Conservation (phyloP, 2,888 invertebrate genomes). For the Anodontia alba region DNA sequence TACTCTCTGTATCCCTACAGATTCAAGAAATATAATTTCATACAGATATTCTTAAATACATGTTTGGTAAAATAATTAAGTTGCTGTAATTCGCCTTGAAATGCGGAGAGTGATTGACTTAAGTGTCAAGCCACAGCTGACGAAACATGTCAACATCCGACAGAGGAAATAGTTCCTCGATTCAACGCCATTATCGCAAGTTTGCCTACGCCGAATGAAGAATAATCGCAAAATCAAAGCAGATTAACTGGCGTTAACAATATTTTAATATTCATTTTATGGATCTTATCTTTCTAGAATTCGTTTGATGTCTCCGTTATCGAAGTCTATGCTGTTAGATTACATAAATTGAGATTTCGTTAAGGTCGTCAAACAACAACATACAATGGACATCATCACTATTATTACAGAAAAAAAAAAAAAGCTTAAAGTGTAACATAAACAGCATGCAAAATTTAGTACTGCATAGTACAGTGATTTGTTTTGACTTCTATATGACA, state of each 20-base stretch:
- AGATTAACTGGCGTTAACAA: constrained; percentile 15
- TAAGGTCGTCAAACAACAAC: too few species aligned
- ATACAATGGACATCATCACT: too few species aligned
- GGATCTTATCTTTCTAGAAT: background rate
- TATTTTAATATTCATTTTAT: constrained; percentile 16
- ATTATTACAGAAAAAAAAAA: too few species aligned
- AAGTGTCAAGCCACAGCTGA: constrained; percentile 66
- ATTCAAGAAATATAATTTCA: constrained; percentile 58
- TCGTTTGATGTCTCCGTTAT: background rate
- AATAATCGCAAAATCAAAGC: constrained; percentile 15
- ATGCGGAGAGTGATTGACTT: constrained; percentile 61
- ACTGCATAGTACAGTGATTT: too few species aligned
- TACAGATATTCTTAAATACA: constrained; percentile 51
- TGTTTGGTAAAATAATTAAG: constrained; percentile 59
- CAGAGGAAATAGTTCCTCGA: constrained; percentile 56
- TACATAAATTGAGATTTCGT: background rate
- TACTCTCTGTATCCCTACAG: constrained; percentile 44
- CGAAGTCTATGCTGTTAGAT: background rate
- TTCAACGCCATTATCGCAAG: constrained; percentile 48
- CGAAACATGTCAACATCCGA: constrained; percentile 61
- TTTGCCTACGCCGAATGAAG: constrained; percentile 9
- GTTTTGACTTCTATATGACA: too few species aligned
- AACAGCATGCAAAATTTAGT: too few species aligned
- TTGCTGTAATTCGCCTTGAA: constrained; percentile 49
- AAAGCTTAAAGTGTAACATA: too few species aligned